Evolutionary conservation across 2,888 invertebrate genomes (phyloP).

Genomic region (Dinocampus coccinellae): DNA sequence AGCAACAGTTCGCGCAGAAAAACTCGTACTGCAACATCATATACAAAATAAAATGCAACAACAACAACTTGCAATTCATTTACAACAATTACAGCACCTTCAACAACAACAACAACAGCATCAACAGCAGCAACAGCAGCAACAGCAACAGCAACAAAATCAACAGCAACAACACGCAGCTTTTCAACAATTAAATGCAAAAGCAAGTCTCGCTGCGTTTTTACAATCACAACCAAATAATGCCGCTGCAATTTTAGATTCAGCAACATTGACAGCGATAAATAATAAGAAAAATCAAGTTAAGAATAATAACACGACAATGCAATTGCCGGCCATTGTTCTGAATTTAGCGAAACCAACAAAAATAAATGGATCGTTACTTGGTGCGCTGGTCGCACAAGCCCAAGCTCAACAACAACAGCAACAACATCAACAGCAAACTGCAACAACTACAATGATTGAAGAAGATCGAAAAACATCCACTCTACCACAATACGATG

Average conservation of each 20-base stretch:
- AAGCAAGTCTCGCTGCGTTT: slow-evolving; percentile 70
- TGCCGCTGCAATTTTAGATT: slow-evolving; percentile 59
- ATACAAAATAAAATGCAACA: slow-evolving; percentile 80
- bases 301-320: slow-evolving; percentile 61
- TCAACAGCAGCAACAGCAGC: slow-evolving; percentile 71
- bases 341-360: slow-evolving; percentile 64
- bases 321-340: slow-evolving; percentile 66
- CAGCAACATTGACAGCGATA: slow-evolving; percentile 65
- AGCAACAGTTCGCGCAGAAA: slow-evolving; percentile 72
- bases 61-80: slow-evolving; percentile 72
- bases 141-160: slow-evolving; percentile 71
- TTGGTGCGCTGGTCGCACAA: slow-evolving; percentile 65
- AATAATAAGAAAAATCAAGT: slow-evolving; percentile 67
- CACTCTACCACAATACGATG: slow-evolving; percentile 78
- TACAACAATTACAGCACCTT: slow-evolving; percentile 75
- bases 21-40: slow-evolving; percentile 75
- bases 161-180: slow-evolving; percentile 59
- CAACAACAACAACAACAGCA: slow-evolving; percentile 74
- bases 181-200: slow-evolving; percentile 68
- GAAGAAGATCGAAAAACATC: slow-evolving; percentile 71
- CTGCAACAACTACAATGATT: slow-evolving; percentile 56
- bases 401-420: slow-evolving; percentile 63
- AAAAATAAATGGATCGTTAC: slow-evolving; percentile 63
- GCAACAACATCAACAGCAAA: slow-evolving; percentile 53
- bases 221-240: slow-evolving; percentile 68